phyloP scores from a whole-genome alignment of 2,888 invertebrate genomes.

The Abrostola triplasia region DNA sequence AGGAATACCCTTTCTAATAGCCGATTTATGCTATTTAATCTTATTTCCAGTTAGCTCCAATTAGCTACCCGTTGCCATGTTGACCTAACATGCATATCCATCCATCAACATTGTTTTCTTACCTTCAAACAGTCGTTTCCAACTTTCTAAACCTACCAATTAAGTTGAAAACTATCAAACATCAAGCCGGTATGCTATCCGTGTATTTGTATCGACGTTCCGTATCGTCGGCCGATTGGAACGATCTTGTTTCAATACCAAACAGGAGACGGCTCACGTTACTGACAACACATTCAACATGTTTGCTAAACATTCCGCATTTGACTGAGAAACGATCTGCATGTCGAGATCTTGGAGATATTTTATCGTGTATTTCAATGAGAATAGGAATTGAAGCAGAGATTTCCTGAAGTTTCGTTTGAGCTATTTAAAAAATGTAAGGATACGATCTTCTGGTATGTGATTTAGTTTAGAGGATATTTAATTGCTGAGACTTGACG shows the following conservation, averaged over 20 bases:
- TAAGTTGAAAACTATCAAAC: conserved; percentile 16
- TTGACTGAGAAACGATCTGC: conserved; percentile 41
- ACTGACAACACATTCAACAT: conserved; percentile 61
- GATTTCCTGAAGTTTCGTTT: neutral
- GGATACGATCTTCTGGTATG: no score
- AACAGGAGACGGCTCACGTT: conserved; percentile 71
- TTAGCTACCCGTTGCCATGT: no score
- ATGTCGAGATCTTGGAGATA: conserved; percentile 18
- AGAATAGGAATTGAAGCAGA: neutral
- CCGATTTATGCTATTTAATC: no score
- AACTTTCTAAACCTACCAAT: conserved; percentile 34
- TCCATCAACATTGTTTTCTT: neutral
- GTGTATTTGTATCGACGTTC: conserved; percentile 53
- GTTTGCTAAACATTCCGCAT: conserved; percentile 63
- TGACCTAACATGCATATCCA: neutral
- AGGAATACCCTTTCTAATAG: no score
- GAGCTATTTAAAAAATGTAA: no score
- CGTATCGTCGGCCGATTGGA: conserved; percentile 64
- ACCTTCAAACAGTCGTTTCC: neutral
- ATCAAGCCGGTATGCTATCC: conserved; percentile 22
- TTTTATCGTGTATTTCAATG: conserved; percentile 32
- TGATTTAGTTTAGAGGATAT: neutral
- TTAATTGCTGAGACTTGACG: neutral
- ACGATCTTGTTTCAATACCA: conserved; percentile 72
- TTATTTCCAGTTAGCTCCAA: no score